Evolutionary conservation across 2,797 vertebrate genomes (phyloP), one percentile per base, ranked within the genome.

Genomic region (Sorex maritimensis): DNA sequence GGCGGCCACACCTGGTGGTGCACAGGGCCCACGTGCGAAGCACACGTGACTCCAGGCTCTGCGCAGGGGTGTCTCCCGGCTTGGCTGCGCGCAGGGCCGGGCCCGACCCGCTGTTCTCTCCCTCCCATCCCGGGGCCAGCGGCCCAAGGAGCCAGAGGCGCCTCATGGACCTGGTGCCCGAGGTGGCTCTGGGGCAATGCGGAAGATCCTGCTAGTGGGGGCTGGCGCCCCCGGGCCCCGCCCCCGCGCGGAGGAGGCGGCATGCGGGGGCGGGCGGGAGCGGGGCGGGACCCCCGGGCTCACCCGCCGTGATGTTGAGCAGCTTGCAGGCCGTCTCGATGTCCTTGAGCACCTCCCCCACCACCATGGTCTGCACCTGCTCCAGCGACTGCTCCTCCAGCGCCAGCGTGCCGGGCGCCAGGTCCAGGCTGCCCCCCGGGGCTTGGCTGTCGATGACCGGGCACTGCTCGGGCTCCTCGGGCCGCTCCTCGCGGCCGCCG

Each of bases 341-440:
- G 98, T 99, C 99, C 98, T 99, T 99, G 89, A 99, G 98, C 94
- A 99, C 99, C 92, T 99, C 99, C 0, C 99, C 99, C 93, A 99
- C 99, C 96, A 99, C 99, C 99, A 99, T 99, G 97, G 98, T 99
- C 98, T 99, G 99, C 96, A 99, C 99, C 98, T 99, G 99, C 97
- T 99, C 99, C 98, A 99, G 97, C 0, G 99, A 99, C 15, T 98
- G 98, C 90, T 99, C 99, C 97, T 99, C 99, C 97, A 99, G 98
- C 34, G 86, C 96, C 96, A 98, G 97, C 91, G 94, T 97, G 0
- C 90, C 96, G 12, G 99, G 98, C 14, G 19, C 82, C 77, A 98
- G 98, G 89, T 99, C 98, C 92, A 99, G 97, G 44, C 98, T 98
- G 4, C 98, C 98, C 19, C 94, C 97, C 0, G 95, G 83, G 26